Conservation (phyloP, 2,113 vertebrate species). For the Sinocyclocheilus rhinocerous region DNA sequence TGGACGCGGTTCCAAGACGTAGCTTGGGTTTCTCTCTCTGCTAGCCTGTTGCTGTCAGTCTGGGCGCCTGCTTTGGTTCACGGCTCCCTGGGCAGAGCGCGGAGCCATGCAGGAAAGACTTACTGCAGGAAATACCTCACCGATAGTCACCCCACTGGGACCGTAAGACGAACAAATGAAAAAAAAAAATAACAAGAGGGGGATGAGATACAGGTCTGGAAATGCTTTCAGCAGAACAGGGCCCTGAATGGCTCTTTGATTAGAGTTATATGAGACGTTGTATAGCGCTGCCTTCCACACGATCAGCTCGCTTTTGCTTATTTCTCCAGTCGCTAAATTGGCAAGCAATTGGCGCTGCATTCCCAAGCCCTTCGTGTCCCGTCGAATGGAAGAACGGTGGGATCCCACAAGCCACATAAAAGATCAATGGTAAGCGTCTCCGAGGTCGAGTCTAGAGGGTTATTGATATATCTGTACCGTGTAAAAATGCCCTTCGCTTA, state of each 20-base stretch:
- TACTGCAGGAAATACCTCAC: constrained; percentile 74
- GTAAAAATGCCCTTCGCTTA: constrained; percentile 45
- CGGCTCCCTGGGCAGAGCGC: constrained; percentile 58
- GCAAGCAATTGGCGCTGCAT: not conserved
- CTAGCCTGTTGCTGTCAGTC: constrained; percentile 49
- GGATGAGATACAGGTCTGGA: constrained; percentile 55
- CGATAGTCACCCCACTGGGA: constrained; percentile 69
- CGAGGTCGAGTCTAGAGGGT: constrained; percentile 26
- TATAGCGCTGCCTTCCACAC: constrained; percentile 64
- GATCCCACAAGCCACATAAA: constrained; percentile 43
- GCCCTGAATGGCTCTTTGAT: constrained; percentile 72
- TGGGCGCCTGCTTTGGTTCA: constrained; percentile 62
- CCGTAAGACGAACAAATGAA: constrained; percentile 66
- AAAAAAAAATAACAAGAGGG: constrained; percentile 45
- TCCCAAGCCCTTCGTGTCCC: constrained; percentile 40
- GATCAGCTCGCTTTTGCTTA: constrained; percentile 44
- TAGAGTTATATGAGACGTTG: constrained; percentile 64
- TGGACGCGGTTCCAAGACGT: constrained; percentile 32
- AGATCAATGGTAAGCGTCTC: constrained; percentile 38
- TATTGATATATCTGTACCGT: constrained; percentile 45
- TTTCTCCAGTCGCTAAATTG: constrained; percentile 45
- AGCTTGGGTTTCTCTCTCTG: constrained; percentile 51
- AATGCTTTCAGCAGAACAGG: constrained; percentile 70
- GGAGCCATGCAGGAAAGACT: constrained; percentile 63
- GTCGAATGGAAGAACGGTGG: constrained; percentile 29